Conservation (phyloP, 2,888 invertebrate species). For the Tenthredo distinguenda region DNA sequence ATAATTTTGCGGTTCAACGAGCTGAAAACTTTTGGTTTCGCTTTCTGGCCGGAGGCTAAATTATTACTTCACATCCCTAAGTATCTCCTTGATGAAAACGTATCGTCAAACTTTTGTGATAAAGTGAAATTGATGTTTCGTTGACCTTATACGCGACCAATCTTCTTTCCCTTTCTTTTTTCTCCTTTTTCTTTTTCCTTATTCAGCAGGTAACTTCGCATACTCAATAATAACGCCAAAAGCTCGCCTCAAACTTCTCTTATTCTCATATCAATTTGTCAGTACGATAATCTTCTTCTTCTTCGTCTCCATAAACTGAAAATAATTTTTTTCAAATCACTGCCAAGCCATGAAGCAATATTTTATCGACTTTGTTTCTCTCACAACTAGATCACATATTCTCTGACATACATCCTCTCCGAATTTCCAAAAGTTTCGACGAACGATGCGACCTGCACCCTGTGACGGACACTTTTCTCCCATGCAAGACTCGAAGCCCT, state of each 20-base stretch:
- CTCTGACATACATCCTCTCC: too few species aligned
- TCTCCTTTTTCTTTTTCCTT: neutral
- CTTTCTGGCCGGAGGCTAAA: neutral
- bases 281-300: neutral
- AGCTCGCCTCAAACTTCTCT: neutral
- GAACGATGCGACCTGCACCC: too few species aligned
- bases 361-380: too few species aligned
- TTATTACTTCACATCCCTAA: conserved; percentile 19
- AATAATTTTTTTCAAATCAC: too few species aligned
- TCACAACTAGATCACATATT: too few species aligned
- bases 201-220: neutral
- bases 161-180: neutral
- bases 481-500: too few species aligned
- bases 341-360: too few species aligned
- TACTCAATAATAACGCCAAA: neutral
- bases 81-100: conserved; percentile 2
- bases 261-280: neutral
- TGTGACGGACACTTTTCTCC: too few species aligned
- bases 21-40: neutral
- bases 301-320: neutral
- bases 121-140: neutral
- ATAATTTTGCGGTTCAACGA: conserved; percentile 20
- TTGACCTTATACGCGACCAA: neutral
- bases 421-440: too few species aligned
- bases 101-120: neutral